Conservation (phyloP, 2,113 vertebrate species). For the Indicator indicator region DNA sequence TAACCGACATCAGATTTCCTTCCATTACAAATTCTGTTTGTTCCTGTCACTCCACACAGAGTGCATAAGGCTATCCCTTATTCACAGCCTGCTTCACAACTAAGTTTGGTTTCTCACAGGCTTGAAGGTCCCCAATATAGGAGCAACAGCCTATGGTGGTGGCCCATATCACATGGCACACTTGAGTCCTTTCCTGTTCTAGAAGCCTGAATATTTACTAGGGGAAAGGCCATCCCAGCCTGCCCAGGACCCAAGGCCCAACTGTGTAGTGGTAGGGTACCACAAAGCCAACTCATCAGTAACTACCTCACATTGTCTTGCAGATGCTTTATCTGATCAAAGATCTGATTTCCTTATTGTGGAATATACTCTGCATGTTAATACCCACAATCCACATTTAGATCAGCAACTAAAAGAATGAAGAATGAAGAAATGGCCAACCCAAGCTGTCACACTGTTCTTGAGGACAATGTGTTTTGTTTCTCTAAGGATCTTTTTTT, state of each 20-base stretch:
- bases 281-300: neutral
- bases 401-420: neutral
- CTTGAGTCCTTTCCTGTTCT: neutral
- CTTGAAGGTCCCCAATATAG: neutral
- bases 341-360: neutral
- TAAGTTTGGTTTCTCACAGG: neutral
- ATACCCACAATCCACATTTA: neutral
- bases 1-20: neutral
- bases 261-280: neutral
- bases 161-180: neutral
- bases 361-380: neutral
- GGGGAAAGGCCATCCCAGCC: neutral
- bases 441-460: neutral
- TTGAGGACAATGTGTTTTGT: neutral
- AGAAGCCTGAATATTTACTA: neutral
- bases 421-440: neutral
- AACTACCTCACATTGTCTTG: neutral
- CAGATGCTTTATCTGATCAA: neutral
- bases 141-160: neutral
- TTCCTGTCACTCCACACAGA: neutral
- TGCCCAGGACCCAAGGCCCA: neutral
- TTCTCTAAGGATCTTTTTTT: neutral
- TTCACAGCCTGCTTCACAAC: neutral
- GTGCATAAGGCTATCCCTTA: fast-evolving
- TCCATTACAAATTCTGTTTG: neutral